Evolutionary conservation across 2,888 invertebrate genomes (phyloP).

Genomic region (Branchinecta sandiegonensis): DNA sequence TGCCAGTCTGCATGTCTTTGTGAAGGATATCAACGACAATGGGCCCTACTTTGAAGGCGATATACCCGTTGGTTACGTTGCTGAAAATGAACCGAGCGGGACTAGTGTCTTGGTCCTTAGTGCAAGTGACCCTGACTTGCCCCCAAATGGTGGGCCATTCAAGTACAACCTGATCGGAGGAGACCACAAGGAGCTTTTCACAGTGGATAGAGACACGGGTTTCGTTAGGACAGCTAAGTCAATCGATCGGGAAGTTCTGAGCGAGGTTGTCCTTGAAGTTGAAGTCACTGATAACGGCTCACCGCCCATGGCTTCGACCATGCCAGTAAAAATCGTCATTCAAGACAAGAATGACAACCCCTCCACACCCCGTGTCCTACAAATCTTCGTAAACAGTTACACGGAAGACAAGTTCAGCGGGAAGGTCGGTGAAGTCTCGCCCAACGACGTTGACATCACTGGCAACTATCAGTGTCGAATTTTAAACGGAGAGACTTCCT

Average conservation of each 20-base stretch:
- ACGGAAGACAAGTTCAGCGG: constrained; percentile 44
- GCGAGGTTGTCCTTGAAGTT: constrained; percentile 56
- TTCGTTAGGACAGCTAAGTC: constrained; percentile 58
- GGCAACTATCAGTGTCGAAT: constrained; percentile 79
- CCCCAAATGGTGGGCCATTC: constrained; percentile 81
- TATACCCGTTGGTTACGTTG: constrained; percentile 56
- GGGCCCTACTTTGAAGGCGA: constrained; percentile 61
- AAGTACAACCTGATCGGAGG: constrained; percentile 64
- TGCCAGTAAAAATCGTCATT: constrained; percentile 56
- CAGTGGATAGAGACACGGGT: constrained; percentile 63
- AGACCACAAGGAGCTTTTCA: constrained; percentile 56
- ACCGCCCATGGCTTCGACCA: constrained; percentile 66
- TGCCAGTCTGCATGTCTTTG: constrained; percentile 58
- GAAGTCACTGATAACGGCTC: constrained; percentile 77
- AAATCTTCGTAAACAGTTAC: constrained; percentile 50
- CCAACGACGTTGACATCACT: constrained; percentile 75
- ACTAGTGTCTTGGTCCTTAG: constrained; percentile 68
- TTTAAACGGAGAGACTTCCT: constrained; percentile 37
- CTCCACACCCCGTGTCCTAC: constrained; percentile 64
- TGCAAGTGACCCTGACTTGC: constrained; percentile 74
- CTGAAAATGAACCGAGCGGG: constrained; percentile 71
- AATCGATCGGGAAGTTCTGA: constrained; percentile 66
- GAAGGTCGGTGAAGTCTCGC: constrained; percentile 77
- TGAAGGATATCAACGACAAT: constrained; percentile 84
- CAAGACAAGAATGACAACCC: constrained; percentile 83